Percentiles rank a stretch among this genome's conserved stretches.
phyloP scores from a whole-genome alignment of 1,140 invertebrate genomes.

The Drosophila tropicalis region DNA sequence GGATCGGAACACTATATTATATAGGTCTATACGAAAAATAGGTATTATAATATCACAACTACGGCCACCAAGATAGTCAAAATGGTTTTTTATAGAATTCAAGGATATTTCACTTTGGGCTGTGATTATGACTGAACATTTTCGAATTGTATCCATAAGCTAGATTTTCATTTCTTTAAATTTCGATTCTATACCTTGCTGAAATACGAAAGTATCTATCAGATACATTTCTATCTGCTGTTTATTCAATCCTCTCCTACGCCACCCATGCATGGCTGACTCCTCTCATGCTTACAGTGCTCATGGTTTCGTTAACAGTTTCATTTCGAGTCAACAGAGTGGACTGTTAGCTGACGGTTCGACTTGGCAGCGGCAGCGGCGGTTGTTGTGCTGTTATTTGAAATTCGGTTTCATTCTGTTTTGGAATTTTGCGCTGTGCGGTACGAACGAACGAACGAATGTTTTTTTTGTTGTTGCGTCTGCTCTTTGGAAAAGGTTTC shows the following conservation, averaged over 20 bases:
- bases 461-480: slow-evolving; percentile 39
- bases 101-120: background rate
- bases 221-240: slow-evolving; percentile 2
- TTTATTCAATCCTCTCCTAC: slow-evolving; percentile 1
- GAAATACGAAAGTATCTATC: background rate
- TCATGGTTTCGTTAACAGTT: slow-evolving; percentile 9
- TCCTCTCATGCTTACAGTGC: background rate
- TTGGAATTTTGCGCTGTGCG: slow-evolving; percentile 61
- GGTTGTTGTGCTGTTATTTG: slow-evolving; percentile 4
- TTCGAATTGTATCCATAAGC: too few species aligned
- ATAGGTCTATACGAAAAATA: too few species aligned
- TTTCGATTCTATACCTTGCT: too few species aligned
- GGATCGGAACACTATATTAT: too few species aligned
- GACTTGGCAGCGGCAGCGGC: background rate
- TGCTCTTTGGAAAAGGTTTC: slow-evolving; percentile 35
- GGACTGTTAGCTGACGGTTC: background rate
- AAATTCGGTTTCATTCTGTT: slow-evolving; percentile 47
- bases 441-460: slow-evolving; percentile 8
- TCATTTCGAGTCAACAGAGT: slow-evolving; percentile 9
- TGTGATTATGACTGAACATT: too few species aligned
- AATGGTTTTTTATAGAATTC: too few species aligned
- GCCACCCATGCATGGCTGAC: background rate
- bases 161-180: too few species aligned
- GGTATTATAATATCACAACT: too few species aligned
- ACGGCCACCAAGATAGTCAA: too few species aligned